A percentile compares a stretch with the other conserved stretches of the same genome.
These are phyloP conservation scores for Galleria mellonella DNA, from an alignment of 1,140 invertebrate species.

Conservation along the genomic window DNA sequence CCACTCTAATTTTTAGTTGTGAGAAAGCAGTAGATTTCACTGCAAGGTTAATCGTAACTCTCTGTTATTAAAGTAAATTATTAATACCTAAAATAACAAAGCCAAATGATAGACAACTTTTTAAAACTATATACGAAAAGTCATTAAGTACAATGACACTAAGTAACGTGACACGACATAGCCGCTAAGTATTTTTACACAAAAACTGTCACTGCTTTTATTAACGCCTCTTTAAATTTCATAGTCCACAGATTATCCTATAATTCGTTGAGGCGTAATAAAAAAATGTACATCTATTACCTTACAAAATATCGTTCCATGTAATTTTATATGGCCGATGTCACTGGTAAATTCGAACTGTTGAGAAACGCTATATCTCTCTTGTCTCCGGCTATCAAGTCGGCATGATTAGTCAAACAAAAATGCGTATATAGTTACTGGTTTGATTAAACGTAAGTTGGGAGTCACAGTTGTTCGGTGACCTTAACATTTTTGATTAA, in stretches of 20 bases:
- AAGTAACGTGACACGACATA: slow-evolving; percentile 39
- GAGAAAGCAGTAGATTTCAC: no score
- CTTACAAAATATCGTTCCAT: slow-evolving; percentile 46
- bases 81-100: no score
- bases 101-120: no score
- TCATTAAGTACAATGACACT: no score
- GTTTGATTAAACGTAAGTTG: no score
- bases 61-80: no score
- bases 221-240: slow-evolving; percentile 40
- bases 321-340: slow-evolving; percentile 58
- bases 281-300: slow-evolving; percentile 54
- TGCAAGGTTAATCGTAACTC: no score
- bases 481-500: no score
- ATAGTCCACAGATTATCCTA: slow-evolving; percentile 44
- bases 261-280: slow-evolving; percentile 38
- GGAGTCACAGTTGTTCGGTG: no score
- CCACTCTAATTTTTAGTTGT: no score
- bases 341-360: slow-evolving; percentile 61
- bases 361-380: slow-evolving; percentile 52
- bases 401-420: slow-evolving; percentile 31
- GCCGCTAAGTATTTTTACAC: slow-evolving; percentile 44
- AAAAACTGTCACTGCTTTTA: slow-evolving; percentile 56
- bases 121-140: no score
- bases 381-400: slow-evolving; percentile 18
- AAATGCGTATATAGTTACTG: slow-evolving; percentile 35